phyloP scores from a whole-genome alignment of 2,113 vertebrate species.

The Urocynchramus pylzowi region DNA sequence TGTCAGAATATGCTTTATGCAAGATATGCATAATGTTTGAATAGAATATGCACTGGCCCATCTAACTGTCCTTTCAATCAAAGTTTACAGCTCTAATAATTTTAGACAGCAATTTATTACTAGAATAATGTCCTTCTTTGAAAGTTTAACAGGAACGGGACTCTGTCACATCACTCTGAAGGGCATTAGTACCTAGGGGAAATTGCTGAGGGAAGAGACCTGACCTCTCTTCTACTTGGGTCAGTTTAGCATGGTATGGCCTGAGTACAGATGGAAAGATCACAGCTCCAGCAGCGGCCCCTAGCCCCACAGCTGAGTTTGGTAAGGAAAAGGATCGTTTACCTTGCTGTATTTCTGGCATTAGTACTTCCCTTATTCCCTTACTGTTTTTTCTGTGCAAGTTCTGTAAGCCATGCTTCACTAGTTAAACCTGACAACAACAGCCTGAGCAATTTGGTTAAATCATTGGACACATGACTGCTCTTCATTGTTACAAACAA shows the following conservation, averaged over 20 bases:
- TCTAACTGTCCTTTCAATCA: neutral
- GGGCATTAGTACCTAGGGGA: neutral
- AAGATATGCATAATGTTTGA: neutral
- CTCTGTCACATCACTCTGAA: neutral
- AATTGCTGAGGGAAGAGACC: neutral
- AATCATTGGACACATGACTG: slow-evolving; percentile 28
- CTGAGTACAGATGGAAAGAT: neutral
- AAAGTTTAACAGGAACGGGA: neutral
- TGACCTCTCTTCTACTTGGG: neutral
- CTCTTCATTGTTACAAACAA: slow-evolving; percentile 28
- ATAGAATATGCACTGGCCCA: neutral
- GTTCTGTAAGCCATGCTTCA: neutral
- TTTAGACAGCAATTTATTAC: neutral
- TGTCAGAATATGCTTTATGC: neutral
- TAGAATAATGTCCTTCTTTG: neutral
- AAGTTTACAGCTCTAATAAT: neutral
- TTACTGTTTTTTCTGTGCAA: neutral
- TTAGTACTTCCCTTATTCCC: neutral
- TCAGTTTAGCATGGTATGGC: neutral
- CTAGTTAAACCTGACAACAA: slow-evolving; percentile 3
- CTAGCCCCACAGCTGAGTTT: neutral
- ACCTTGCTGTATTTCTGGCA: neutral
- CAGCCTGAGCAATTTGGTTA: neutral
- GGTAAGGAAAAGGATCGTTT: neutral
- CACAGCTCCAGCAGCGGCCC: neutral